phyloP scores from a whole-genome alignment of 1,140 invertebrate species.

The Hypothenemus hampei region DNA sequence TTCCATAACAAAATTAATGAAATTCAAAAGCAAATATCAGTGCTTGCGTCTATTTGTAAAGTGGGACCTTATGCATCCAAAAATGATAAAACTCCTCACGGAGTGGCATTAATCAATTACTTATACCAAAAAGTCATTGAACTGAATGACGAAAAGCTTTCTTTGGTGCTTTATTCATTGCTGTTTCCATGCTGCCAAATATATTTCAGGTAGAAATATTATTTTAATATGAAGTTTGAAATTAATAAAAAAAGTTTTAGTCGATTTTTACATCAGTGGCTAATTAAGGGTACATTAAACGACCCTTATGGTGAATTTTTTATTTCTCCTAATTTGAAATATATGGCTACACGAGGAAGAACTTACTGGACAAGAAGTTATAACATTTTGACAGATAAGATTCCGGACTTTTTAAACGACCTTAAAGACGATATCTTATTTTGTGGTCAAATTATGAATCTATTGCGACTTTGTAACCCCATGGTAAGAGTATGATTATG shows the following conservation, averaged over 20 bases:
- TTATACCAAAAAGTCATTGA: constrained; percentile 39
- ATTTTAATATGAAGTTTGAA: neutral
- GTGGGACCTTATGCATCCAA: constrained; percentile 32
- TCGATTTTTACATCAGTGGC: constrained; percentile 43
- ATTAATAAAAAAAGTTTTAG: constrained; percentile 22
- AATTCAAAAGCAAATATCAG: constrained; percentile 35
- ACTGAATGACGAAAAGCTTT: constrained; percentile 34
- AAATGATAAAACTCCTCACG: constrained; percentile 33
- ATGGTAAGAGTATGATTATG: neutral
- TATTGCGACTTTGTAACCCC: constrained; percentile 40
- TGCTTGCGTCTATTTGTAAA: constrained; percentile 40
- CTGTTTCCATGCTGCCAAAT: constrained; percentile 43
- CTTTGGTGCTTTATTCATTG: constrained; percentile 39
- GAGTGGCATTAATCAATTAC: constrained; percentile 41
- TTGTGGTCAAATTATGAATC: constrained; percentile 42
- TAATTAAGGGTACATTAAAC: constrained; percentile 41
- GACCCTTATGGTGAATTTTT: constrained; percentile 45
- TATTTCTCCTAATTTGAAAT: constrained; percentile 36
- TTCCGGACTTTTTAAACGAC: constrained; percentile 43
- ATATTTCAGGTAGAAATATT: constrained; percentile 31
- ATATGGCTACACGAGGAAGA: constrained; percentile 34
- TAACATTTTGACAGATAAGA: constrained; percentile 33
- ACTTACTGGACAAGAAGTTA: constrained; percentile 43
- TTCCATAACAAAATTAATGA: constrained; percentile 34
- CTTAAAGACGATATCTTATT: constrained; percentile 38